Percentiles rank a stretch among this genome's conserved stretches.
Evolutionary conservation across 2,888 invertebrate genomes (phyloP).

Genomic region (Morpho helenor): DNA sequence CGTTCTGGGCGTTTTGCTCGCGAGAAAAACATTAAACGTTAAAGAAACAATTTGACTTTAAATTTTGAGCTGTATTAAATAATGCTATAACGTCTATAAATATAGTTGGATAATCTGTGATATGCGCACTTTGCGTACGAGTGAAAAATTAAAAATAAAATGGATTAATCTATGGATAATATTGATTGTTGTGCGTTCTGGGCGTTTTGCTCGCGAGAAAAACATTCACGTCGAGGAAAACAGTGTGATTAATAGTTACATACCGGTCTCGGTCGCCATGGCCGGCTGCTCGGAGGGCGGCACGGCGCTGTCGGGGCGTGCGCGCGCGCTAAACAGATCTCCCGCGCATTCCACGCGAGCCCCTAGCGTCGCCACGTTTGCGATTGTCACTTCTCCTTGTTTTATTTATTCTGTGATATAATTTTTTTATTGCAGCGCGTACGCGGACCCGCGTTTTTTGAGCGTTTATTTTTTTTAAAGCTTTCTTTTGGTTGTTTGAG

Average conservation of each 20-base stretch:
- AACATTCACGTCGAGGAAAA: slow-evolving; percentile 7
- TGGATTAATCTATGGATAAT: too few species aligned
- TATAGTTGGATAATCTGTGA: too few species aligned
- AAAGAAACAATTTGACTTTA: too few species aligned
- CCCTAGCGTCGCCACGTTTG: slow-evolving; percentile 66
- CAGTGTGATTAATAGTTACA: slow-evolving; percentile 35
- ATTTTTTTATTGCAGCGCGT: slow-evolving; percentile 6
- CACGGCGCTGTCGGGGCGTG: slow-evolving; percentile 69
- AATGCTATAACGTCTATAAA: too few species aligned
- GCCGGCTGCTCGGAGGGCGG: slow-evolving; percentile 74
- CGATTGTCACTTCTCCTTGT: slow-evolving; percentile 43
- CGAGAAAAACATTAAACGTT: slow-evolving; percentile 2
- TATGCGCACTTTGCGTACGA: too few species aligned
- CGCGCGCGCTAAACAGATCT: slow-evolving; percentile 69
- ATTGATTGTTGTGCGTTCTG: too few species aligned
- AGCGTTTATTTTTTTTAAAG: slow-evolving; percentile 20
- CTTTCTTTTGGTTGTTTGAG: slow-evolving; percentile 18
- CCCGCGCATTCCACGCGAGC: slow-evolving; percentile 73
- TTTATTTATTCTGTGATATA: slow-evolving; percentile 22
- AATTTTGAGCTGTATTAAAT: too few species aligned
- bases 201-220: not conserved
- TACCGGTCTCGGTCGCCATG: slow-evolving; percentile 77
- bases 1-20: not conserved
- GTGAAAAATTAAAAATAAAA: too few species aligned
- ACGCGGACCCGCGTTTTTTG: slow-evolving; percentile 4